Base-by-base conservation (phyloP, 2,888 invertebrate genomes). In the Asteroscopus sphinx region DNA sequence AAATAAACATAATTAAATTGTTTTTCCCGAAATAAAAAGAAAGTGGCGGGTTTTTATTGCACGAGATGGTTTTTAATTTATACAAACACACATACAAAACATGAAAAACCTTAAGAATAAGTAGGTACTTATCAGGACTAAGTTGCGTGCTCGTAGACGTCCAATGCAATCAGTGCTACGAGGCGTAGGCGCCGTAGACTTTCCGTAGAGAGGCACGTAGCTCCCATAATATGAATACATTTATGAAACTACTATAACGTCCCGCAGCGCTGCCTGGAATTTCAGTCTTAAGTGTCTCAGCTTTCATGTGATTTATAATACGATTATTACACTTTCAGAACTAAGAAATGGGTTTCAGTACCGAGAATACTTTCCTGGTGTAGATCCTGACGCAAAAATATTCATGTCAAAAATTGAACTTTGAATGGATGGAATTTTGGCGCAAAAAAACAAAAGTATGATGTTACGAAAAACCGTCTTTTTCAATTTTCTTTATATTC, bases 221-320 rank as follows among this genome's bases (percentile, higher is more conserved):
- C 58, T 58, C 55, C 58, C 52, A 59, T 53, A 59, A 48, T 51
- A 67, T 67, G 72, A 63, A 70, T 70, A 69, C 52, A 58, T 69
- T 69, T 58, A 62, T 47, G 49, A 56, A 41, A 71, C 45, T 52
- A 55, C 53, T 48, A 40, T 33, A 39, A 12, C 49, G 12, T 11
- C 66, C 70, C 55, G 46, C 39, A 36, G 55, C 32, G 66, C 30
- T 44, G 13, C 55, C 46, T 65, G n/a, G 16, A 59, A 47, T 51
- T 52, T 59, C 15, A 41, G 41, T 25, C 13, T 16, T 26, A 51
- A 46, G 35, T 39, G 46, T 44, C 64, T 3, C 39, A 35, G 21
- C 28, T 5, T 9, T 13, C n/a, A 21, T 16, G 16, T 52, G 59
- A 69, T 64, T 69, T 68, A 68, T 69, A 35, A 52, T 39, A 64